phyloP scores from a whole-genome alignment of 2,113 vertebrate species.

The Notothenia rossii region DNA sequence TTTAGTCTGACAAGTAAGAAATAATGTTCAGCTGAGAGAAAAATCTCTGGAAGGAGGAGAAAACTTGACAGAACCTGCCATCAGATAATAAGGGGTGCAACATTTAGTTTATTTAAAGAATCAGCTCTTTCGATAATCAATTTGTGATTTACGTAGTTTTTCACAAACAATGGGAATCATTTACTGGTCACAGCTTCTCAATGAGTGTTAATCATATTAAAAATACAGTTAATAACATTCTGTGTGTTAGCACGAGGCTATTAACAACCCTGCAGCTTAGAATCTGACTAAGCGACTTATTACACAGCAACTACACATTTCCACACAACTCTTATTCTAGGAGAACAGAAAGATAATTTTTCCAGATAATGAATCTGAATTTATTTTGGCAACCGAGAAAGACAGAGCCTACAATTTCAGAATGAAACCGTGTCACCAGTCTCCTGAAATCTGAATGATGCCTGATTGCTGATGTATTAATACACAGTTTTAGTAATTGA shows the following conservation, averaged over 20 bases:
- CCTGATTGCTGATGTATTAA: neutral
- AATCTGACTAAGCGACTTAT: neutral
- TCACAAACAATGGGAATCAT: neutral
- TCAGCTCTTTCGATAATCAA: too few relatives aligned
- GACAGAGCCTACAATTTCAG: neutral
- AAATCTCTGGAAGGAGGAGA: neutral
- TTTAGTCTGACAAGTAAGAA: constrained; percentile 37
- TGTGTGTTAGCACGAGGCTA: neutral
- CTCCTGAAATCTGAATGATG: neutral
- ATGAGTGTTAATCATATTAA: neutral
- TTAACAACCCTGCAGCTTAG: neutral
- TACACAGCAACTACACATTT: neutral
- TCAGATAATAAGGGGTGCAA: neutral
- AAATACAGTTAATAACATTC: neutral
- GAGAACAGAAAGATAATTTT: neutral
- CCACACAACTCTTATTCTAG: neutral
- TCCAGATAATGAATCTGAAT: neutral
- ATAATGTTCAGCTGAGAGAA: constrained; percentile 14
- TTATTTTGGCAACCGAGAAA: neutral
- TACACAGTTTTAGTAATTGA: neutral
- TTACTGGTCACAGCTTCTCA: neutral
- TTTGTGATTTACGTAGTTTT: too few relatives aligned
- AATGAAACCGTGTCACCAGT: neutral
- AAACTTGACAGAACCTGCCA: neutral
- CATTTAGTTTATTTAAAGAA: too few relatives aligned